These are phyloP conservation scores for Acanthisitta chloris DNA, from an alignment of 2,113 vertebrate species.

Conservation along the genomic window DNA sequence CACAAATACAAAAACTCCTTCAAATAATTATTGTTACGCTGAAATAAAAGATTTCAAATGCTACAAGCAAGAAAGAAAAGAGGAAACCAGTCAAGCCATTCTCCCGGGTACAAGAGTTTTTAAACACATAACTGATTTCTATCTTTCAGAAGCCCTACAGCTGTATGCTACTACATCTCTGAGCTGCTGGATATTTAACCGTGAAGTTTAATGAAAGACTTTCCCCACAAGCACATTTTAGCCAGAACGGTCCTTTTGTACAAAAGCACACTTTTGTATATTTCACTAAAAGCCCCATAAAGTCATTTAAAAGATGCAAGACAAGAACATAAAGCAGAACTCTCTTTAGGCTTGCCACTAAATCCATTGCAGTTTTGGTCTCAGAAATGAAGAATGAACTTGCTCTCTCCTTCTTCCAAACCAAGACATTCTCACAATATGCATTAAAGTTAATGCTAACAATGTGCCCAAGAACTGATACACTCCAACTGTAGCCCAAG, in stretches of 20 bases:
- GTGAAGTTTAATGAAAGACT: slow-evolving; percentile 72
- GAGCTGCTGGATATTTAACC: slow-evolving; percentile 67
- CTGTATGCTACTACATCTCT: slow-evolving; percentile 66
- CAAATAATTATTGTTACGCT: slow-evolving; percentile 81
- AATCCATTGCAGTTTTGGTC: slow-evolving; percentile 9
- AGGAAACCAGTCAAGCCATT: slow-evolving; percentile 75
- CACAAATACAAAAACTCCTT: slow-evolving; percentile 88
- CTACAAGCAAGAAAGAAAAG: slow-evolving; percentile 69
- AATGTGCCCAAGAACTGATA: slow-evolving; percentile 62
- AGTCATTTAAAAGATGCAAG: slow-evolving; percentile 54
- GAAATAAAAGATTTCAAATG: slow-evolving; percentile 76
- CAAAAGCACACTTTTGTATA: slow-evolving; percentile 8
- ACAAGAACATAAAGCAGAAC: slow-evolving; percentile 53
- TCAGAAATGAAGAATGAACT: slow-evolving; percentile 23
- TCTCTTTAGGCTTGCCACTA: not conserved
- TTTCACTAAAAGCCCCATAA: slow-evolving; percentile 48
- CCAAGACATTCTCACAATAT: slow-evolving; percentile 33
- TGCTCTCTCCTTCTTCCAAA: slow-evolving; percentile 21
- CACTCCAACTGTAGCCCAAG: slow-evolving; percentile 58
- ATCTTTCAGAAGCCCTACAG: slow-evolving; percentile 75
- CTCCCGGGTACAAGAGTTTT: slow-evolving; percentile 74
- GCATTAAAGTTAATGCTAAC: slow-evolving; percentile 63
- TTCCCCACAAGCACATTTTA: slow-evolving; percentile 66
- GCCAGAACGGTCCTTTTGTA: slow-evolving; percentile 37
- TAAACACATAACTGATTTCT: slow-evolving; percentile 63